These are phyloP conservation scores for Xerus rutilus DNA, from an alignment of 2,797 vertebrate species.

Conservation along the genomic window DNA sequence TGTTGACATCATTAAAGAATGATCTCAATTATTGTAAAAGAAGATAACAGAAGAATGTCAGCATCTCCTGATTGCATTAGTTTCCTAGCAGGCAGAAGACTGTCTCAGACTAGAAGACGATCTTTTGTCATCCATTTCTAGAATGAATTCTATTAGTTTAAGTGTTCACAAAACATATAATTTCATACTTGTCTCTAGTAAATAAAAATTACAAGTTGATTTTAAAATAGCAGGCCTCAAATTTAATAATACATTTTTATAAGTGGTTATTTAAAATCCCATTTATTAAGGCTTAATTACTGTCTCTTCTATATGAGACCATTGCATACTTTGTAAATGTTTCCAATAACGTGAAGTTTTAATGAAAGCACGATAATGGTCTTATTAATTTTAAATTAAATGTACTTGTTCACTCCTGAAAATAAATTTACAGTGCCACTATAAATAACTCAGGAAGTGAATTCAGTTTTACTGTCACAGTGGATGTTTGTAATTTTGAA, in stretches of 20 bases:
- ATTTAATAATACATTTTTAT: slow-evolving; percentile 73
- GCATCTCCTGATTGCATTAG: slow-evolving; percentile 46
- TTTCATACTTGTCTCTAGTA: slow-evolving; percentile 32
- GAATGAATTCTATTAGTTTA: slow-evolving; percentile 62
- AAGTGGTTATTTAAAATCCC: slow-evolving; percentile 70
- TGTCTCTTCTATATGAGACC: slow-evolving; percentile 58
- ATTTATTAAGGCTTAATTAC: slow-evolving; percentile 70
- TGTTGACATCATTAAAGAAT: slow-evolving; percentile 56
- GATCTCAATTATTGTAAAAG: slow-evolving; percentile 52
- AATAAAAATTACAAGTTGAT: slow-evolving; percentile 64
- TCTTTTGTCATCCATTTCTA: slow-evolving; percentile 24
- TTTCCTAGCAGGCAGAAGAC: slow-evolving; percentile 26
- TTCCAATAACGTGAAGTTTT: slow-evolving; percentile 73
- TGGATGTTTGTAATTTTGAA: slow-evolving; percentile 24
- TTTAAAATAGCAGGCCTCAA: slow-evolving; percentile 54
- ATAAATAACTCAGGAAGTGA: slow-evolving; percentile 64
- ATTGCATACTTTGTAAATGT: slow-evolving; percentile 53
- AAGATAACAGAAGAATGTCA: background rate
- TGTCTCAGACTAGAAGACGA: slow-evolving; percentile 41
- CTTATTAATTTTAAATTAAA: slow-evolving; percentile 81
- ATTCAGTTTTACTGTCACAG: slow-evolving; percentile 38
- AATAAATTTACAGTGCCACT: slow-evolving; percentile 69
- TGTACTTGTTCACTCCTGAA: slow-evolving; percentile 67
- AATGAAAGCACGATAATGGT: slow-evolving; percentile 71
- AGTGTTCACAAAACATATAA: slow-evolving; percentile 40